Evolutionary conservation across 2,888 invertebrate genomes (phyloP), one percentile per base, ranked within the genome.

Genomic region (Empis stercorea): DNA sequence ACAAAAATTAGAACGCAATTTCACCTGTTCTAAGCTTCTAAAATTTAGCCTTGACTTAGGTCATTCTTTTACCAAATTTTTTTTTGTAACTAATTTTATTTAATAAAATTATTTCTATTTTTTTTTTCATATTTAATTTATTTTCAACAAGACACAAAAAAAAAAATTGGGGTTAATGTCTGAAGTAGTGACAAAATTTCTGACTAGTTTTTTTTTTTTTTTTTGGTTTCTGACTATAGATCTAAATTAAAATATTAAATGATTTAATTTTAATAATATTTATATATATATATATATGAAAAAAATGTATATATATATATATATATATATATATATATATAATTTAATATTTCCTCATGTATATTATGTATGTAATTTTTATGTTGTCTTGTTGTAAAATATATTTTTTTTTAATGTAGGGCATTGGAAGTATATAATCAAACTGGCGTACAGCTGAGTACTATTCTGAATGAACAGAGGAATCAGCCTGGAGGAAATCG

Each of bases 401-500:
- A n/a, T n/a, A n/a, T n/a, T n/a, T n/a, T n/a, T n/a, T n/a, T n/a
- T n/a, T n/a, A n/a, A 55, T 57, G 14, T 45, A 58, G 59, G 6
- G 70, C 70, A 17, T 58, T 70, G 37, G 69, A 69, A 50, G 66
- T 66, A 1, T 68, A 55, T 50, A 63, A 63, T 17, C 56, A 59
- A 46, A 60, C 59, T 1, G 68, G 66, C 0, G 52, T 60, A 36
- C 63, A 63, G 1, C 45, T 69, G 16, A 68, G 59, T 15, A 52
- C 58, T 0, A 61, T 62, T 48, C 54, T 66, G 32, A 48, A 54
- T 17, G 60, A 62, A 43, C 70, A 70, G 48, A 62, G 68, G 10
- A 57, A 58, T 30, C 56, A 58, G 27, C 63, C 65, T 1, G 70
- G 87, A 13, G 80, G 77, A 23, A 77, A 73, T 50, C 68, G 72